These are phyloP conservation scores for Ianthella basta DNA, from an alignment of 37 sponge, comb jelly and placozoan genomes.

Conservation along the genomic window DNA sequence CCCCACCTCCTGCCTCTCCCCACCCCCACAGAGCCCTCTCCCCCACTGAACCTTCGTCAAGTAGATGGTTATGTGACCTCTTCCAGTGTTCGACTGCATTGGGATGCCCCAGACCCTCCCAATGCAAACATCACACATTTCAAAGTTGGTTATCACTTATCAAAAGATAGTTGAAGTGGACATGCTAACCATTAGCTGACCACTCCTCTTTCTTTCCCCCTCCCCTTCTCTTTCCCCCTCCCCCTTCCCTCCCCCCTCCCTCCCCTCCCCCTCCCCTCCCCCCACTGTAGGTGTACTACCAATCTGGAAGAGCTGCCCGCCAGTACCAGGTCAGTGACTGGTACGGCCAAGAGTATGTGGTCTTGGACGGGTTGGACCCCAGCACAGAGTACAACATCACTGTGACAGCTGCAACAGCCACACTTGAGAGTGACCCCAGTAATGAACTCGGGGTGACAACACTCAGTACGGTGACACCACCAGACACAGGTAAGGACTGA, in stretches of 20 bases:
- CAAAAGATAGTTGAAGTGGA: neutral
- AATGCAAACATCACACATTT: neutral
- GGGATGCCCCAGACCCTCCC: slow-evolving; percentile 7
- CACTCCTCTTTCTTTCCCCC: neutral
- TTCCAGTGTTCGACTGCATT: neutral
- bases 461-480: neutral
- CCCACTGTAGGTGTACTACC: slow-evolving; percentile 1
- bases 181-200: neutral
- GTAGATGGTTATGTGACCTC: neutral
- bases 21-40: neutral
- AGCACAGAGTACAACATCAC: slow-evolving; percentile 19
- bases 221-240: slow-evolving; percentile 2
- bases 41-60: neutral
- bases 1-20: neutral
- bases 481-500: slow-evolving; percentile 4
- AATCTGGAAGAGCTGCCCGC: neutral
- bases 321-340: neutral
- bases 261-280: neutral
- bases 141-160: neutral
- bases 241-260: neutral
- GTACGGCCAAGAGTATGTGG: neutral
- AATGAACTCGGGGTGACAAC: neutral
- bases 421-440: neutral
- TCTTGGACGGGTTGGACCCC: neutral
- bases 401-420: slow-evolving; percentile 26